Base-by-base conservation (phyloP, 2,113 vertebrate species). In the Pluvianellus socialis region DNA sequence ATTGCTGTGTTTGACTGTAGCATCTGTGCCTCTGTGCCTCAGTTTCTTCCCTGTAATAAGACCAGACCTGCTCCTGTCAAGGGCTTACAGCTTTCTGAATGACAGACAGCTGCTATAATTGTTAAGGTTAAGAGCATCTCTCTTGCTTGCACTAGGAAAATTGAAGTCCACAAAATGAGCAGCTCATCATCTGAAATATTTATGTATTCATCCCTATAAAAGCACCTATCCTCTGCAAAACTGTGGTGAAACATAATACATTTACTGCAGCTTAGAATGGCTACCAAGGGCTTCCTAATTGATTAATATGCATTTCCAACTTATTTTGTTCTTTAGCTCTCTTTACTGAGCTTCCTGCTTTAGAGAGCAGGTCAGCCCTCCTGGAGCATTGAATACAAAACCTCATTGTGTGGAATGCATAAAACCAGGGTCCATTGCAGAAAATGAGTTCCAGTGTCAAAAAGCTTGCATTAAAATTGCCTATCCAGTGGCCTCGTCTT, bases 181-280 rank as follows among this genome's bases (percentile, higher is more conserved):
- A 79, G 18, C 32, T 87, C 59, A 50, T 81, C 6, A 23, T 75
- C 73, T 92, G 66, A 95, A 97, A 93, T 94, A 92, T 92, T 96
- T 82, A 92, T 89, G 32, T 52, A 21, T 67, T 81, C 49, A 26
- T 94, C 35, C 56, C 49, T n/a, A 33, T 75, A 76, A 96, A 92
- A 89, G 83, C 58, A 61, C 22, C 65, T 72, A 7, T 75, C 35
- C 19, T 75, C 49, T 79, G 33, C 52, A 91, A 89, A 92, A 47
- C 18, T 81, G 26, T n/a, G 47, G 9, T 17, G 24, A 75, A 61
- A 62, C 28, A 90, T 82, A 94, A 79, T 76, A 55, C 16, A 30
- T n/a, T 86, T 74, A 19, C 17, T 49, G 11, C 52, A 76, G 45
- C 62, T 82, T 42, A 68, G 40, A 75, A 85, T 49, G 16, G 14